phyloP scores from a whole-genome alignment of 2,797 vertebrate species.

The Falco rusticolus region DNA sequence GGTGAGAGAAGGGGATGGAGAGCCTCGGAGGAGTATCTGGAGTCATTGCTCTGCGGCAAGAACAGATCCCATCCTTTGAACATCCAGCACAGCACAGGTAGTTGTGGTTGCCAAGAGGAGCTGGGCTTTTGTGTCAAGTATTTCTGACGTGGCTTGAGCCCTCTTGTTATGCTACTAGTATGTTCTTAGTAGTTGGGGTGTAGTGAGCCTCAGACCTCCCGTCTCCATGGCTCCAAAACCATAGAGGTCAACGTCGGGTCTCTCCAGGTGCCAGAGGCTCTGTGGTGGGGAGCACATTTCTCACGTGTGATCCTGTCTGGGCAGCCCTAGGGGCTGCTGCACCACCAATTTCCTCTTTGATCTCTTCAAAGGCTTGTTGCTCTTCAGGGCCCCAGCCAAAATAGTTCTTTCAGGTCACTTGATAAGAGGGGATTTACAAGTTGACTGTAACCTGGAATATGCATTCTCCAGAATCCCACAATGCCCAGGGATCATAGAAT shows the following conservation, averaged over 20 bases:
- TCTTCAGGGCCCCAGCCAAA: neutral
- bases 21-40: neutral
- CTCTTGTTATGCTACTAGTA: fast-evolving
- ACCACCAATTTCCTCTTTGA: neutral
- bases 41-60: fast-evolving
- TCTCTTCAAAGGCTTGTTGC: neutral
- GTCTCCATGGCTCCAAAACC: neutral
- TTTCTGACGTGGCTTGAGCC: neutral
- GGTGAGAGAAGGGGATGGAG: neutral
- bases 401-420: neutral
- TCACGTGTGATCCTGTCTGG: neutral
- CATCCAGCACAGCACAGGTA: fast-evolving
- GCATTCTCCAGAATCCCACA: neutral
- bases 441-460: neutral
- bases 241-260: fast-evolving
- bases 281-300: neutral
- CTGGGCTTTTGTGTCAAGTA: fast-evolving
- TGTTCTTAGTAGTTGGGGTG: neutral
- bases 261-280: neutral
- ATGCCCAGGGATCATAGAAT: neutral
- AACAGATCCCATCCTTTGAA: neutral
- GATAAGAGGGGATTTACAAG: neutral
- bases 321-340: neutral
- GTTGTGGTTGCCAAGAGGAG: fast-evolving
- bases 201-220: neutral